phyloP scores from a whole-genome alignment of 2,888 invertebrate species.

The Plebejus melissa region DNA sequence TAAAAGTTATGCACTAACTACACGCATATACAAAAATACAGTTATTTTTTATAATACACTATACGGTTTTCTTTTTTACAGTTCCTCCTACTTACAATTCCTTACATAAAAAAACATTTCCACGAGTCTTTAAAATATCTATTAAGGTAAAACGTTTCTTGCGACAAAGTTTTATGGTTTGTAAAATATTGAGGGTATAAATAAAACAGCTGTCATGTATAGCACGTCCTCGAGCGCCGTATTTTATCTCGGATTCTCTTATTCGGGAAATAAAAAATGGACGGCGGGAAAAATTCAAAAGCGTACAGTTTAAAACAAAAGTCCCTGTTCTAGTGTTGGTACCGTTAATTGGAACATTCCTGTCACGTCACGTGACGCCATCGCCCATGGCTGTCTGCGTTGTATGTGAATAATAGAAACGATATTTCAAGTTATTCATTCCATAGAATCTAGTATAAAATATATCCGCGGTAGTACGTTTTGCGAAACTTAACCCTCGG shows the following conservation, averaged over 20 bases:
- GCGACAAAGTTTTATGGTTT: constrained; percentile 74
- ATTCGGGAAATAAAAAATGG: constrained; percentile 64
- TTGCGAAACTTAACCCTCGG: background rate
- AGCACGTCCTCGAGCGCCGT: constrained; percentile 67
- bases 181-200: constrained; percentile 76
- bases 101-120: constrained; percentile 6
- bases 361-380: constrained; percentile 41
- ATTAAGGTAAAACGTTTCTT: constrained; percentile 72
- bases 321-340: constrained; percentile 39
- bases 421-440: constrained; percentile 23
- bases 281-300: constrained; percentile 52
- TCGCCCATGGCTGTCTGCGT: constrained; percentile 31
- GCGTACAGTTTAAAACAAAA: constrained; percentile 49
- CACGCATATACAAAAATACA: too few species aligned
- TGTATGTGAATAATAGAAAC: constrained; percentile 31
- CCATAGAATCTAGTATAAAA: background rate
- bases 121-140: constrained; percentile 49
- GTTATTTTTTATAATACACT: too few species aligned
- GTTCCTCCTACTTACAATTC: background rate
- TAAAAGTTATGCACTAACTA: too few species aligned
- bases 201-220: constrained; percentile 72
- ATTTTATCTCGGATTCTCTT: constrained; percentile 72
- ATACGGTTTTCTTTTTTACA: too few species aligned
- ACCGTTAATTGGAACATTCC: constrained; percentile 40
- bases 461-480: background rate